A percentile compares a stretch with the other conserved stretches of the same genome.
Evolutionary conservation across 2,113 vertebrate species (phyloP).

Genomic region (western clawed frog (Xenopus tropicalis)): DNA sequence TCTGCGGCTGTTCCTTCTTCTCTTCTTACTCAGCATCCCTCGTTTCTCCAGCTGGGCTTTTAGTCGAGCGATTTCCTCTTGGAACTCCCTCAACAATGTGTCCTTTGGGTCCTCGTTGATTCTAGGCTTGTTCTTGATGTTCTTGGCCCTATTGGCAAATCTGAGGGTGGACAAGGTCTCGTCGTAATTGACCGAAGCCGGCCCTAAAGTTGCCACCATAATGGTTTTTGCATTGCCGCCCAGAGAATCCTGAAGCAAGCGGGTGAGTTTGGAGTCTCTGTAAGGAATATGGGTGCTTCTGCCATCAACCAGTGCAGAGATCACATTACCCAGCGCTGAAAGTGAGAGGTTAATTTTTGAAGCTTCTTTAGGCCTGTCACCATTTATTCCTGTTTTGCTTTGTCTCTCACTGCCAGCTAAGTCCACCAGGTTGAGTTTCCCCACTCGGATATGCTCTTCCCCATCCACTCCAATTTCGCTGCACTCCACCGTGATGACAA

Average conservation of each 20-base stretch:
- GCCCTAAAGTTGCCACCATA: conserved; percentile 92
- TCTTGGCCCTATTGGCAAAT: conserved; percentile 93
- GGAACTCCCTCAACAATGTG: conserved; percentile 88
- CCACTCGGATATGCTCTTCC: conserved; percentile 90
- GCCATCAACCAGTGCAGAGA: conserved; percentile 87
- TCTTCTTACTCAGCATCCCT: conserved; percentile 76
- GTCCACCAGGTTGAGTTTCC: conserved; percentile 95
- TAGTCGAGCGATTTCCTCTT: conserved; percentile 87
- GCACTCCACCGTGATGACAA: conserved; percentile 89
- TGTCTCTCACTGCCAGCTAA: conserved; percentile 93
- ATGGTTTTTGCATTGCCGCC: conserved; percentile 94
- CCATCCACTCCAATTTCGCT: conserved; percentile 82
- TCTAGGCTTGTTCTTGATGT: conserved; percentile 92
- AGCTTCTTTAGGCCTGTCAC: conserved; percentile 85
- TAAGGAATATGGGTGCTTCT: conserved; percentile 90
- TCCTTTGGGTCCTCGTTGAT: conserved; percentile 97
- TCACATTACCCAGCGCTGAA: conserved; percentile 91
- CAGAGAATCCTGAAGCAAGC: conserved; percentile 91
- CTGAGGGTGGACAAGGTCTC: conserved; percentile 90
- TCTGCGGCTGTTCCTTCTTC: conserved; percentile 75
- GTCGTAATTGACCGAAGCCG: conserved; percentile 80
- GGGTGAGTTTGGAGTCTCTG: conserved; percentile 95
- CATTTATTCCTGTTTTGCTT: conserved; percentile 76
- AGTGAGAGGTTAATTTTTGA: conserved; percentile 96
- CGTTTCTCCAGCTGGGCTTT: conserved; percentile 89